Evolutionary conservation across 2,888 invertebrate genomes (phyloP).

Genomic region (Tetrapedia diversipes): DNA sequence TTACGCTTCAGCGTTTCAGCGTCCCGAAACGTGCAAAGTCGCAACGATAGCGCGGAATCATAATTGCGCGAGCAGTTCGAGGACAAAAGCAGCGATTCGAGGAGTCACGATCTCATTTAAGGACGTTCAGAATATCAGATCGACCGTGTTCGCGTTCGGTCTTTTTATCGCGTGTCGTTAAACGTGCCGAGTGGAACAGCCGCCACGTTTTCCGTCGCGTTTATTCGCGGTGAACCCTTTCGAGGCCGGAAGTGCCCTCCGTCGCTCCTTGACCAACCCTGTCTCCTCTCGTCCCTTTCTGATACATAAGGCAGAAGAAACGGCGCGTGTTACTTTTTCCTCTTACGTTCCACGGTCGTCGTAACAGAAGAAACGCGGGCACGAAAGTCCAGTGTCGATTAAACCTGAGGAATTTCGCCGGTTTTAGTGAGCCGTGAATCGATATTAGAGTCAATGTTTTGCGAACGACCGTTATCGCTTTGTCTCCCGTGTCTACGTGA

Average conservation of each 20-base stretch:
- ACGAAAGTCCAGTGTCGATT: slow-evolving; percentile 33
- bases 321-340: slow-evolving; percentile 52
- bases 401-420: slow-evolving; percentile 38
- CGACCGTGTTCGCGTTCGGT: slow-evolving; percentile 38
- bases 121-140: slow-evolving; percentile 44
- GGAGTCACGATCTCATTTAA: slow-evolving; percentile 40
- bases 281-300: neutral
- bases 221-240: slow-evolving; percentile 53
- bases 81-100: slow-evolving; percentile 6
- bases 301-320: neutral
- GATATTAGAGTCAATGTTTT: slow-evolving; percentile 22
- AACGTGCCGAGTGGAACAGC: slow-evolving; percentile 55
- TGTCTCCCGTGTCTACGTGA: neutral
- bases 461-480: slow-evolving; percentile 26
- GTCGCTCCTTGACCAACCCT: slow-evolving; percentile 58
- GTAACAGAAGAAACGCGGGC: slow-evolving; percentile 29
- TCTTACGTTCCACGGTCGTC: slow-evolving; percentile 27
- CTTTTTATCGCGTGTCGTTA: slow-evolving; percentile 54
- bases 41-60: neutral
- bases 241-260: slow-evolving; percentile 51
- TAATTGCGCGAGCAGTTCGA: slow-evolving; percentile 7
- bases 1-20: no score
- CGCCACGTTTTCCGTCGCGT: slow-evolving; percentile 47
- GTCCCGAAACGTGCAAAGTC: neutral
- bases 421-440: slow-evolving; percentile 29